A percentile compares a stretch with the other conserved stretches of the same genome.
Evolutionary conservation across 2,797 vertebrate species (phyloP).

Genomic region (Glyptemys insculpta): DNA sequence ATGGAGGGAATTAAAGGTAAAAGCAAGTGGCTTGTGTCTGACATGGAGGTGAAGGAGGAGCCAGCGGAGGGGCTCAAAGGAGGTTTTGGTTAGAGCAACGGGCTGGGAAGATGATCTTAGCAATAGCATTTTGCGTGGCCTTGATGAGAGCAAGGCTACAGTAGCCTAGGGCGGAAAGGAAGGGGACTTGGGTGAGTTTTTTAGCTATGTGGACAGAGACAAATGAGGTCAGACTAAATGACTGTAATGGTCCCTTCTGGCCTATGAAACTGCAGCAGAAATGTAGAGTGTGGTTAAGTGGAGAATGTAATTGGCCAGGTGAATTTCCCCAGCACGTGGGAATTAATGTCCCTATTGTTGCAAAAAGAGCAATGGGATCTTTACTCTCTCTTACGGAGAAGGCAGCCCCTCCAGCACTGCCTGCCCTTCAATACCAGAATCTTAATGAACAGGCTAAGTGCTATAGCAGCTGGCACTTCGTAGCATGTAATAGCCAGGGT

Average conservation of each 20-base stretch:
- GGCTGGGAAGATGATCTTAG: not conserved
- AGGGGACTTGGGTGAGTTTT: not conserved
- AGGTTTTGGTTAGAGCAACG: not conserved
- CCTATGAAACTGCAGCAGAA: not conserved
- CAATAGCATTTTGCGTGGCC: fast-evolving
- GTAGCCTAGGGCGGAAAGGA: not conserved
- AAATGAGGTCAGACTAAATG: not conserved
- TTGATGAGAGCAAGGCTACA: not conserved
- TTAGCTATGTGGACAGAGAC: not conserved
- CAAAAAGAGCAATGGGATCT: not conserved
- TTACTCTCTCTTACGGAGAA: not conserved
- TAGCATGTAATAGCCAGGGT: not conserved
- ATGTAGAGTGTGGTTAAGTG: not conserved
- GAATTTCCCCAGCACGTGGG: not conserved
- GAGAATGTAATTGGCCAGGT: not conserved
- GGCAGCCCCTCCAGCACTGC: not conserved
- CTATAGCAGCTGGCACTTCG: fast-evolving
- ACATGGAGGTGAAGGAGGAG: not conserved
- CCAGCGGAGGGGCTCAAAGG: not conserved
- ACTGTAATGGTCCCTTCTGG: not conserved
- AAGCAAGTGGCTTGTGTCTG: not conserved
- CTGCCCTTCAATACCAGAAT: not conserved
- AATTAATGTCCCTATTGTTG: not conserved
- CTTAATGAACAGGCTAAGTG: not conserved
- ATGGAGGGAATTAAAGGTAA: not conserved